Evolutionary conservation across 2,797 vertebrate genomes (phyloP), one percentile per base, ranked within the genome.

Genomic region (Acanthopagrus latus): DNA sequence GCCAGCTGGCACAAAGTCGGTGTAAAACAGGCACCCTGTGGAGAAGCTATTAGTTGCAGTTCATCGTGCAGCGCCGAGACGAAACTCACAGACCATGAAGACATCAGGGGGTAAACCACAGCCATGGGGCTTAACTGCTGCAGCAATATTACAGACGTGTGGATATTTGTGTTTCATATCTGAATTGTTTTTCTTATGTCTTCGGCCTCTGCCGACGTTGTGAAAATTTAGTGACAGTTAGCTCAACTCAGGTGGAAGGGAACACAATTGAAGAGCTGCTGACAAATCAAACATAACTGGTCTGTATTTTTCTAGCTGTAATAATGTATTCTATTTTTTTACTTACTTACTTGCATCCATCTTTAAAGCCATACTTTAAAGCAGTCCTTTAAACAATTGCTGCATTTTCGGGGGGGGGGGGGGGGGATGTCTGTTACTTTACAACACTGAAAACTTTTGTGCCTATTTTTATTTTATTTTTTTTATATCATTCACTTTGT

Each of bases 1-100:
- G 72, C 58, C 81, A 76, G 84, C 71, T 76, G 86, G 84, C 59
- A 54, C 56, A 60, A 21, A 67, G 81, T 78, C 50, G 1, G 33
- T 72, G 72, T 78, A 76, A 79, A 86, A 60, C 76, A 58, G 81
- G 41, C 59, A 0, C 73, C 89, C 87, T 62, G 84, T 38, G 74
- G 88, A 84, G 85, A 88, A 71, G 78, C 90, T 75, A 78, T 90
- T 90, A 89, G 88, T 76, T 74, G 80, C 79, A 87, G 78, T 90
- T 89, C 87, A 90, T 90, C 84, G 66, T 81, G 79, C 88, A 47
- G 58, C 41, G 10, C 64, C 18, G 17, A 74, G 69, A 75, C 6
- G 11, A 76, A 68, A 74, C 73, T 69, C 71, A 10, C 83, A 84
- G 78, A 83, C 79, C 20, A 10, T 87, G 80, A 77, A 11, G 14